Evolutionary conservation across 2,113 vertebrate species (phyloP), one percentile per base, ranked within the genome.

Genomic region (Equus przewalskii): DNA sequence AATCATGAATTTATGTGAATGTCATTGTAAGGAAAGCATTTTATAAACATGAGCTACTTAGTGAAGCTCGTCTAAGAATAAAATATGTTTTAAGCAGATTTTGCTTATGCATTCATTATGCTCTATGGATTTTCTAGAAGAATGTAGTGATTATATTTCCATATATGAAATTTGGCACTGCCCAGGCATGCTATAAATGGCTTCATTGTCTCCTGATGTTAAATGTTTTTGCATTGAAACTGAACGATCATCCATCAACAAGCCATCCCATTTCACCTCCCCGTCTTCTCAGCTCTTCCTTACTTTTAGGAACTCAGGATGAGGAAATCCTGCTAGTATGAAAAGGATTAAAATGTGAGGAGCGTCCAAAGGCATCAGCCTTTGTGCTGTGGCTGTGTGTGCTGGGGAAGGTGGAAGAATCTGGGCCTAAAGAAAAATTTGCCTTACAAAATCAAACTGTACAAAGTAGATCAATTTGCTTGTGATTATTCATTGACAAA

Each of bases 41-140:
- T 96, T 97, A 97, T 97, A 97, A 97, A 97, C 89, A 90, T 8
- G 16, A 93, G 69, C 78, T 93, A 96, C 91, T 96, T 87, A 30
- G 89, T 83, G 58, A 94, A 93, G n/a, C 64, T 96, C 19, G 7
- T 75, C 78, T 85, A 97, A 91, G 79, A 95, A 95, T 91, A 89
- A 97, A 96, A 93, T 91, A 88, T 44, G 54, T 83, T 87, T 93
- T 95, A 93, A 89, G 73, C 49, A 96, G 58, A 91, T 73, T 97
- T 94, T 93, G 41, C 69, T 95, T 30, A 73, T 80, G 30, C 60
- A 95, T 94, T 94, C 69, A 92, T 94, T 90, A 91, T 76, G 88
- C 22, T 89, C n/a, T 65, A 54, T 88, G 44, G 54, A 15, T 93
- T 94, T 97, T 86, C 72, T 22, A 85, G 51, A 96, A 94, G 33